phyloP scores from a whole-genome alignment of 1,140 invertebrate genomes.

The Aricia agestis region DNA sequence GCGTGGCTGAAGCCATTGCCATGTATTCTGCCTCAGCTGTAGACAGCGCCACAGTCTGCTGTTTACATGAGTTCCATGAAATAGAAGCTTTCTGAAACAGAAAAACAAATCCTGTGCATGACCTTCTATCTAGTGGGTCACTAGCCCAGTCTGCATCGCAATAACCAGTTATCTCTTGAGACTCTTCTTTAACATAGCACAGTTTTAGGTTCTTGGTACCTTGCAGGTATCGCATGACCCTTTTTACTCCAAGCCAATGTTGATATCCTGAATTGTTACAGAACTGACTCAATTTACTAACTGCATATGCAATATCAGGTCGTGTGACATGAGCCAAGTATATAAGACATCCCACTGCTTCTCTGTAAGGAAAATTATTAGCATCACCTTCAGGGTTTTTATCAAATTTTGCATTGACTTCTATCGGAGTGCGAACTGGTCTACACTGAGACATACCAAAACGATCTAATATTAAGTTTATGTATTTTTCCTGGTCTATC shows the following conservation, averaged over 20 bases:
- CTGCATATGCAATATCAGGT: constrained; percentile 39
- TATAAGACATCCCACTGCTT: constrained; percentile 39
- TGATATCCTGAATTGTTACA: constrained; percentile 32
- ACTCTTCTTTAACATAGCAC: constrained; percentile 29
- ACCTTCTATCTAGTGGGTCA: constrained; percentile 34
- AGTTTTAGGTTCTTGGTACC: constrained; percentile 29
- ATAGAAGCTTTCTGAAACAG: constrained; percentile 32
- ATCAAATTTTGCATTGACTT: constrained; percentile 33
- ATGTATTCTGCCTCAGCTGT: constrained; percentile 41
- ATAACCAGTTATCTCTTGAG: constrained; percentile 37
- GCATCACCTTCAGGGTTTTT: constrained; percentile 16
- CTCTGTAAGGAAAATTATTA: constrained; percentile 31
- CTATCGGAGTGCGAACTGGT: constrained; percentile 36
- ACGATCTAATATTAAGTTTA: constrained; percentile 24
- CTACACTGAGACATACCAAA: constrained; percentile 37
- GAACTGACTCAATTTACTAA: constrained; percentile 37
- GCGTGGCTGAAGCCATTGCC: constrained; percentile 33
- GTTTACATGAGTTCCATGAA: constrained; percentile 31
- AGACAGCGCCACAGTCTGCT: constrained; percentile 30
- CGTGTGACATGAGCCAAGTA: constrained; percentile 39
- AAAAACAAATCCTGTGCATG: constrained; percentile 45
- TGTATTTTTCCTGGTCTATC: constrained; percentile 33
- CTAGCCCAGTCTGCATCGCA: constrained; percentile 40
- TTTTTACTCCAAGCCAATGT: constrained; percentile 38
- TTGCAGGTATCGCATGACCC: constrained; percentile 37